Base-by-base conservation (phyloP, 2,113 vertebrate genomes). In the Syngnathus typhle region DNA sequence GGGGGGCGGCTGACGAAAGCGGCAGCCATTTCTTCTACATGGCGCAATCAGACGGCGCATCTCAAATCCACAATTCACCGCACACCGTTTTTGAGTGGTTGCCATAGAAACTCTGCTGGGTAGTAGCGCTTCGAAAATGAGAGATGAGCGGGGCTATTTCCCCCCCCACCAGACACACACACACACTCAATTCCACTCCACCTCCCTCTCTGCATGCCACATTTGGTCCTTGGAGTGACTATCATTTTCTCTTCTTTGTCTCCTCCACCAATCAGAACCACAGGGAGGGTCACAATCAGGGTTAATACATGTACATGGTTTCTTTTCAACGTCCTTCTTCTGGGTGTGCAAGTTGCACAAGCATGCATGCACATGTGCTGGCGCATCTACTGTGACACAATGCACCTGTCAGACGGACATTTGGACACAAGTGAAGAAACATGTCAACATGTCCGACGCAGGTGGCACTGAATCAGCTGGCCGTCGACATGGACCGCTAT, bases 81-180 rank as follows among this genome's bases (percentile, higher is more conserved):
- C 88, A 83, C 89, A 87, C 84, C 82, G 86, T 87, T 90, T 91
- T 88, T 87, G 88, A 91, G 88, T 81, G 88, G 91, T 92, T 90
- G 87, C 91, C 90, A 90, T 92, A 90, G 91, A 87, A 91, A 92
- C 90, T 82, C 88, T 88, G 87, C 81, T 81, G 85, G 80, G 80
- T 90, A 84, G 88, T 88, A 91, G 86, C 85, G 81, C 83, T 80
- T 82, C 87, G 87, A 89, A 87, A 89, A 90, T 82, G 83, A 90
- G 78, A 85, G 87, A 88, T 90, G 88, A 91, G 81, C 78, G 80
- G 88, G 86, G 88, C 88, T 88, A 90, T 90, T 90, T 84, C 88
- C 87, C 82, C 84, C 84, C 69, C 77, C 75, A 68, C 68, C 76
- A 75, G 68, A 43, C 62, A 67, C 68, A 68, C 80, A 65, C 66